A percentile compares a stretch with the other conserved stretches of the same genome.
Conservation (phyloP, 2,113 vertebrate genomes). For the Ptilorrhoa leucosticta region DNA sequence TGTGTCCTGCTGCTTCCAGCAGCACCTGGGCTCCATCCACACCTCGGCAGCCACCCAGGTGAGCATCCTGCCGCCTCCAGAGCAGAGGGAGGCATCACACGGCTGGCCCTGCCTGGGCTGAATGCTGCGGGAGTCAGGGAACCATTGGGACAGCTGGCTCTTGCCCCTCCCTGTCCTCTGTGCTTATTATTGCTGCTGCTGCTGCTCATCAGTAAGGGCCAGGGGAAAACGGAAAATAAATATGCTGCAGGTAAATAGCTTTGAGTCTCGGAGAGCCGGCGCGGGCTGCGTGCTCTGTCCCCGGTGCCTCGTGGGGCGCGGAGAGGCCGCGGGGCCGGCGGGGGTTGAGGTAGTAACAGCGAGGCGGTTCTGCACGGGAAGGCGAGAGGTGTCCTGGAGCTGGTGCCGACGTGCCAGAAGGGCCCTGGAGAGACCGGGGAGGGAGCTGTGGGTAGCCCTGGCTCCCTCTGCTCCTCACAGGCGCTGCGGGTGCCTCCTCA, state of each 20-base stretch:
- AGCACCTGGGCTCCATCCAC: neutral
- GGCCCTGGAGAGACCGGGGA: neutral
- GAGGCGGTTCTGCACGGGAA: neutral
- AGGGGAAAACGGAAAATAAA: slow-evolving; percentile 11
- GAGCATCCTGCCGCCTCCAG: neutral
- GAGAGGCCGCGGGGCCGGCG: neutral
- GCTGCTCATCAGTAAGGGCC: neutral
- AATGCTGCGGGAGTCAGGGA: neutral
- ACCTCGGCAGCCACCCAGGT: fast-evolving
- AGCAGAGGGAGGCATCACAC: neutral
- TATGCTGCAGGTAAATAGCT: neutral
- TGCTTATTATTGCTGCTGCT: neutral
- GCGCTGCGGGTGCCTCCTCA: slow-evolving; percentile 71
- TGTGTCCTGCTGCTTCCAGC: neutral
- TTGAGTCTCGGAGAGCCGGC: neutral
- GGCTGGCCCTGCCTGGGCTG: neutral
- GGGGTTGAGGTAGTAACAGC: slow-evolving; percentile 23
- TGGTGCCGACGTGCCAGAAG: neutral
- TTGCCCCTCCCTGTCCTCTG: neutral
- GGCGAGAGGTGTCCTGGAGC: neutral
- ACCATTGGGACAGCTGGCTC: neutral
- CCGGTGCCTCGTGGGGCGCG: fast-evolving
- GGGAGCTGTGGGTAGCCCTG: neutral
- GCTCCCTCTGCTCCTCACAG: neutral
- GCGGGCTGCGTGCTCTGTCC: neutral